Base-by-base conservation (phyloP, 2,797 vertebrate species). In the Gila robusta region DNA sequence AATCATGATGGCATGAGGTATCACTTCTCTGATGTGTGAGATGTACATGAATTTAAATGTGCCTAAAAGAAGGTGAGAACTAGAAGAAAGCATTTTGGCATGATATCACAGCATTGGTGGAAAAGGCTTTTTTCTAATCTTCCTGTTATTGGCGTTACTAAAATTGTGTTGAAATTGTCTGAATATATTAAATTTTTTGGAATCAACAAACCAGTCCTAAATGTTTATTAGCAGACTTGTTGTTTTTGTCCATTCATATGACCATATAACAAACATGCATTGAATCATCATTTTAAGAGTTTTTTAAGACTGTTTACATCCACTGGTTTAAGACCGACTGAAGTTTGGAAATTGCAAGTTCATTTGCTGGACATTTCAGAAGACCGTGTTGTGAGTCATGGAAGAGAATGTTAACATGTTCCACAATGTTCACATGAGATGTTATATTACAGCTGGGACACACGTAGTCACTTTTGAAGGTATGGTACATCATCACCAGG, bases 141-240 rank as follows among this genome's bases (percentile, higher is more conserved):
- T 95, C 84, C 89, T 91, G 92, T 90, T 52, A 54, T 90, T 87
- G 71, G 73, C 80, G 66, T 92, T 88, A 88, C 71, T 54, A 88
- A 88, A 91, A 66, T 59, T 59, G 49, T 84, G 28, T 67, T 79
- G 35, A 71, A 66, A 37, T 54, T 87, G 69, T 39, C 71, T 74
- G 81, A 81, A 90, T 90, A 87, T 69, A 94, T 86, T 89, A 91
- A 91, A 91, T 6, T 78, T 59, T 89, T 89, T 92, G 88, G 88
- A 89, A 84, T 86, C 86, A 71, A 83, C 32, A 67, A 44, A 70
- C 56, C 76, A 56, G 52, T 66, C 0, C 59, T 26, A 32, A 44
- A 26, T 84, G 77, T 78, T 79, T 87, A 64, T 81, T 71, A 72
- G 77, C 64, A 52, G 35, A 7, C 54, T 37, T 79, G 32, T 32